Conservation (phyloP, 2,797 vertebrate species). For the Peromyscus melanophrys region DNA sequence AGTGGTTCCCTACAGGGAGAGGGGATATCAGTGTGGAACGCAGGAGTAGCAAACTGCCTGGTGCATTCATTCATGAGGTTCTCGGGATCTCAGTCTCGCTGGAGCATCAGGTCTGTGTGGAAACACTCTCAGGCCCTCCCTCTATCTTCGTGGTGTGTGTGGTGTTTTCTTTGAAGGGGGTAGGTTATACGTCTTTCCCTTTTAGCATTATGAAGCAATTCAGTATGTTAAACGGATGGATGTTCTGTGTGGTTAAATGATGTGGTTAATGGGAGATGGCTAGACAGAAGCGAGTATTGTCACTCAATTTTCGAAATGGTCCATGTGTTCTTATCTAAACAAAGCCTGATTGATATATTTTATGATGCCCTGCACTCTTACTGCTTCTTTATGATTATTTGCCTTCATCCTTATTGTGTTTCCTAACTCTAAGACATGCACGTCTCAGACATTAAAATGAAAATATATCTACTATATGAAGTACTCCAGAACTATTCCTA, state of each 20-base stretch:
- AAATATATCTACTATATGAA: neutral
- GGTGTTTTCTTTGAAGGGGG: neutral
- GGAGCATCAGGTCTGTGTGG: rapidly evolving
- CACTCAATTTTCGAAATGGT: slow-evolving; percentile 15
- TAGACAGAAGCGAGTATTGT: neutral
- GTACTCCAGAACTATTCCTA: neutral
- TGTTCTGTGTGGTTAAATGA: slow-evolving; percentile 3
- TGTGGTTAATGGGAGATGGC: neutral
- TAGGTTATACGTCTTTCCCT: neutral
- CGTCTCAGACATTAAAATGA: slow-evolving; percentile 43
- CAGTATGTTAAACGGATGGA: neutral
- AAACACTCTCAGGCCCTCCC: neutral
- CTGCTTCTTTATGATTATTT: slow-evolving; percentile 18
- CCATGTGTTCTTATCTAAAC: neutral
- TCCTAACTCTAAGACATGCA: neutral
- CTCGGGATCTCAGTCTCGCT: rapidly evolving
- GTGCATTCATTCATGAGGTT: rapidly evolving
- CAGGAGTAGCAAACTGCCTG: rapidly evolving
- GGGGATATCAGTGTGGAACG: rapidly evolving
- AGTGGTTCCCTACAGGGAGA: rapidly evolving
- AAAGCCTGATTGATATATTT: neutral
- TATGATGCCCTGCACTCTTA: neutral
- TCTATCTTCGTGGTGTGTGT: neutral
- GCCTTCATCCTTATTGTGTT: neutral
- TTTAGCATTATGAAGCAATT: neutral